Conservation (phyloP, 2,113 vertebrate genomes). For the Scortum barcoo region DNA sequence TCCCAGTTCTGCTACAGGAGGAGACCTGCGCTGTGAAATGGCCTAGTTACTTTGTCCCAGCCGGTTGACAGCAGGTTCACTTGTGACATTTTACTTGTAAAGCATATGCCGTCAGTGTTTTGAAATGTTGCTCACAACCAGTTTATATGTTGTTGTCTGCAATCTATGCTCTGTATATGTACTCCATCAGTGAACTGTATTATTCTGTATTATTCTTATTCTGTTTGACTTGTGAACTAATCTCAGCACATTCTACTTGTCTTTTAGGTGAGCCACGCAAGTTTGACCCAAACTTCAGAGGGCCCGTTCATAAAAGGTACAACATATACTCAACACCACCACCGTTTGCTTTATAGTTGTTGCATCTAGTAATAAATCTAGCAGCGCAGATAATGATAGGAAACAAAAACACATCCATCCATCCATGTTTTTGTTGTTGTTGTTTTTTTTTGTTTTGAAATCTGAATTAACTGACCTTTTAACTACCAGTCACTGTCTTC, state of each 20-base stretch:
- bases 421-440: too few species aligned
- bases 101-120: not conserved
- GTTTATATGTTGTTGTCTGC: not conserved
- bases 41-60: slow-evolving; percentile 41
- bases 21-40: slow-evolving; percentile 44
- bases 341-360: not conserved
- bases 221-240: slow-evolving; percentile 16
- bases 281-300: slow-evolving; percentile 94
- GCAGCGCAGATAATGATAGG: not conserved
- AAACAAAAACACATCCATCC: not conserved
- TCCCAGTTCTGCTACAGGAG: slow-evolving; percentile 5
- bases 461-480: slow-evolving; percentile 19
- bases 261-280: slow-evolving; percentile 91
- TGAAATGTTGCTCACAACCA: not conserved
- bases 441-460: not conserved
- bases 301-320: slow-evolving; percentile 93
- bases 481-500: not conserved
- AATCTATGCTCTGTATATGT: not conserved
- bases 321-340: not conserved
- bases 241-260: slow-evolving; percentile 54
- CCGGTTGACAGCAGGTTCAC: slow-evolving; percentile 25
- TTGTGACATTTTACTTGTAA: not conserved
- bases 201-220: not conserved
- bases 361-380: not conserved
- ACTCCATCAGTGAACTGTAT: not conserved